A percentile compares a stretch with the other conserved stretches of the same genome.
Evolutionary conservation across 2,797 vertebrate species (phyloP).

Genomic region (Aldrovandia affinis): DNA sequence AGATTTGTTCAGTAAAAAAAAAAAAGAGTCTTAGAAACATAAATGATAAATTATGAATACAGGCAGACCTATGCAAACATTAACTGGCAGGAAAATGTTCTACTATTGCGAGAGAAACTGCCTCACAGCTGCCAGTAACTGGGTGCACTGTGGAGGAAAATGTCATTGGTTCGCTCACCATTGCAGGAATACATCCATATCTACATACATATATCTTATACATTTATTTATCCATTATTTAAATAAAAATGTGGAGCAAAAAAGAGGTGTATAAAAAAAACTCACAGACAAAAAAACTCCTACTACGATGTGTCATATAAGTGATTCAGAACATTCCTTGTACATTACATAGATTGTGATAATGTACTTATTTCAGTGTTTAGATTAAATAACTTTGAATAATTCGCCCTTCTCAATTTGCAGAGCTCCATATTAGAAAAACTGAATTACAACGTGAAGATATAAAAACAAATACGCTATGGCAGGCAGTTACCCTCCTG

Average conservation of each 20-base stretch:
- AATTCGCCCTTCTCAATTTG: background rate
- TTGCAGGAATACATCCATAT: background rate
- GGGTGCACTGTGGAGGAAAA: background rate
- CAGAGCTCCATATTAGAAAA: background rate
- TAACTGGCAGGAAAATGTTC: background rate
- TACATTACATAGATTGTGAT: background rate
- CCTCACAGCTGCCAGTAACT: background rate
- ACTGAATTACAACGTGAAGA: slow-evolving; percentile 9
- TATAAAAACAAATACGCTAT: slow-evolving; percentile 13
- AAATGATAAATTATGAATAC: no score
- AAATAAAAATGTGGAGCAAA: background rate
- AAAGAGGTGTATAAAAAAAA: background rate
- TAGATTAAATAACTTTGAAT: background rate
- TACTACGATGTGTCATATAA: background rate
- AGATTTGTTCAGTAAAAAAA: background rate
- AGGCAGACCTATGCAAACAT: no score
- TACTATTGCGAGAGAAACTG: background rate
- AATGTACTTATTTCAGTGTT: background rate
- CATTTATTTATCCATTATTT: no score
- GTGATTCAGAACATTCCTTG: background rate
- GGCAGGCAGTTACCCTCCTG: slow-evolving; percentile 14
- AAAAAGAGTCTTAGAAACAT: no score
- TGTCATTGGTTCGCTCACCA: background rate
- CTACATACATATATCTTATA: no score
- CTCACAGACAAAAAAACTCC: background rate